A percentile compares a stretch with the other conserved stretches of the same genome.
phyloP scores from a whole-genome alignment of 2,797 vertebrate genomes.

The Brachyrhaphis roseni region DNA sequence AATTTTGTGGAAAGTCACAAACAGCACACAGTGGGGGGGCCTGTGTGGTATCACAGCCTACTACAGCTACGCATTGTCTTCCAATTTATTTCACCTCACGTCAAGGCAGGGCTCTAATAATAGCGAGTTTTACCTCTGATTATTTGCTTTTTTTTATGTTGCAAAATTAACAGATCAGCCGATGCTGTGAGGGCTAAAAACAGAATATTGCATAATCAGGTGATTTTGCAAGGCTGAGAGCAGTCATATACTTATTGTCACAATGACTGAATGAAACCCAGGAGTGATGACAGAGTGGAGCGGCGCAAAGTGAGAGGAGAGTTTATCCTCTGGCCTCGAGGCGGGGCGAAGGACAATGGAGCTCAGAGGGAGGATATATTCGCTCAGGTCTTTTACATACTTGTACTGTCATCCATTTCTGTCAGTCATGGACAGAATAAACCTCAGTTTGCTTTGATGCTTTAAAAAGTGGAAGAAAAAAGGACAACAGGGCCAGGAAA shows the following conservation, averaged over 20 bases:
- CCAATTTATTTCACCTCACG: conserved; percentile 33
- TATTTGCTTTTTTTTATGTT: conserved; percentile 13
- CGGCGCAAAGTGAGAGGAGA: conserved; percentile 43
- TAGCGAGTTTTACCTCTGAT: conserved; percentile 30
- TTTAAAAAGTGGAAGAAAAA: conserved; percentile 27
- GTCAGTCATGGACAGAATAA: conserved; percentile 33
- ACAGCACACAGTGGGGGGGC: conserved; percentile 27
- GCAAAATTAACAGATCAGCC: conserved; percentile 32
- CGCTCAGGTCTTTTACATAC: conserved; percentile 49
- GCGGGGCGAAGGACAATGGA: conserved; percentile 63
- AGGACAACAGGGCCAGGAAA: conserved; percentile 22
- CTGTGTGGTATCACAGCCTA: conserved; percentile 19
- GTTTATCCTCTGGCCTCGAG: conserved; percentile 63
- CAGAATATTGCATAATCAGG: conserved; percentile 64
- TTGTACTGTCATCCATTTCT: conserved; percentile 40
- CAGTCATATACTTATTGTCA: conserved; percentile 58
- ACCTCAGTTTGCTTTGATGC: conserved; percentile 38
- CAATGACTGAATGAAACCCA: conserved; percentile 65
- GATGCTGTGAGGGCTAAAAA: conserved; percentile 59
- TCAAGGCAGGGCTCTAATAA: conserved; percentile 38
- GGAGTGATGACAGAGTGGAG: conserved; percentile 64
- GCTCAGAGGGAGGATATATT: conserved; percentile 40
- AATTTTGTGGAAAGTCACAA: conserved; percentile 42
- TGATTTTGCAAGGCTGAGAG: conserved; percentile 67
- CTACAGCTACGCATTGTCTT: conserved; percentile 29